These are phyloP conservation scores for Patella caerulea DNA, from an alignment of 2,888 invertebrate genomes.

Conservation along the genomic window DNA sequence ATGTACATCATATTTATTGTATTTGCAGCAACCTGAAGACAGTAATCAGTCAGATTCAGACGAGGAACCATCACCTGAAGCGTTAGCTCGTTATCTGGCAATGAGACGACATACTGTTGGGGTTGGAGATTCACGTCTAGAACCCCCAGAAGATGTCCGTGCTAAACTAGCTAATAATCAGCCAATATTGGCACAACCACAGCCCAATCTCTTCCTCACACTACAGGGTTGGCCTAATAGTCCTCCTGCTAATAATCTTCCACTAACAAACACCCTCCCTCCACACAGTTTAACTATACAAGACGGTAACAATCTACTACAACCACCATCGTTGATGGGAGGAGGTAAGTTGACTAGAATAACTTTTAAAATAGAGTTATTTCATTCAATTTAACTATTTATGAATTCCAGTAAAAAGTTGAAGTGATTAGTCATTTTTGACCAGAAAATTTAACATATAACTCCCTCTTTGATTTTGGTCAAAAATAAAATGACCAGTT, in stretches of 20 bases:
- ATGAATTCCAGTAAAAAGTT: no score
- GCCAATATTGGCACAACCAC: constrained; percentile 61
- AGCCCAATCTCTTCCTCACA: constrained; percentile 57
- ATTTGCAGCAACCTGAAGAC: constrained; percentile 50
- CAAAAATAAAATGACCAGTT: no score
- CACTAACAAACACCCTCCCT: constrained; percentile 73
- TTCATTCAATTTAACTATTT: no score
- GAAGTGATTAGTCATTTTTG: no score
- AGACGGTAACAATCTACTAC: constrained; percentile 92
- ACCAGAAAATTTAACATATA: no score
- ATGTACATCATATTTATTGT: not conserved
- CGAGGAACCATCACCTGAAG: constrained; percentile 72
- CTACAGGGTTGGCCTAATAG: constrained; percentile 78
- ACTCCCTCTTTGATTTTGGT: no score
- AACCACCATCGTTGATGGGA: constrained; percentile 89
- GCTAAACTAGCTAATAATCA: constrained; percentile 66
- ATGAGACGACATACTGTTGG: constrained; percentile 93
- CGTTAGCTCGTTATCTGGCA: constrained; percentile 74
- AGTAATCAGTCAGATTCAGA: constrained; percentile 67
- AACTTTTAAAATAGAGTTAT: no score
- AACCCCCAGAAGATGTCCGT: constrained; percentile 74
- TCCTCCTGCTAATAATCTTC: constrained; percentile 87
- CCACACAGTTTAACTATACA: constrained; percentile 85
- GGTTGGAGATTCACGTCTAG: constrained; percentile 87
- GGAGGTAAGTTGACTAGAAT: constrained; percentile 40